Base-by-base conservation (phyloP, 1,140 invertebrate genomes). In the Drosophila melanogaster region DNA sequence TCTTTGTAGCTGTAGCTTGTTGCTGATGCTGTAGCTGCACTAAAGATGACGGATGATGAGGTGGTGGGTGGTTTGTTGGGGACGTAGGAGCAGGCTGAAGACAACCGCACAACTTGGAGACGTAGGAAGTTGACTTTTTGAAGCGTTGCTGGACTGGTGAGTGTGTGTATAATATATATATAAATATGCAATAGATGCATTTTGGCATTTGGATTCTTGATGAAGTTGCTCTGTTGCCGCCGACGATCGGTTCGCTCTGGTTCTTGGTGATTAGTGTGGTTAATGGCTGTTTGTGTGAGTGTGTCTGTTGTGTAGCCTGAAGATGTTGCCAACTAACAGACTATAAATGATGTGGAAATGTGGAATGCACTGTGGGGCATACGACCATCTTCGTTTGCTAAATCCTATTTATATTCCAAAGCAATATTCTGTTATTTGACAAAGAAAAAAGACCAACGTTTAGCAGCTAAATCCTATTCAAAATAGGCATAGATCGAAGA, bases 51-150 rank as follows among this genome's bases (percentile, higher is more conserved):
- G 55, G 53, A 46, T 75, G 72, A 75, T 75, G 72, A 66, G 71
- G 71, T 75, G 70, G 71, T 73, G 53, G 43, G 61, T 79, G 24
- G 15, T 76, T 77, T 65, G 71, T 67, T 80, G 78, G 78, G 65
- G 58, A 65, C 62, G 57, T 62, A 62, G 54, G 43, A 53, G 19
- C 55, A 44, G 55, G 26, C 59, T 47, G 26, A 43, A 57, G 53
- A 70, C 46, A 69, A 64, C 66, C 55, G 47, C 54, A 67, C 46
- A 49, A 65, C 62, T 50, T 66, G 61, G 61, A 67, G 64, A 60
- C 58, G 57, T 55, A 70, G 74, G 62, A 69, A 40, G 26, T 60
- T 79, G 66, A 41, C 41, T 53, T 56, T 30, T 40, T 75, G 72
- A 76, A 75, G 58, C 65, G 49, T 62, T 73, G 66, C 70, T 73